Base-by-base conservation (phyloP, 2,113 vertebrate genomes). In the Periophthalmodon schlosseri region DNA sequence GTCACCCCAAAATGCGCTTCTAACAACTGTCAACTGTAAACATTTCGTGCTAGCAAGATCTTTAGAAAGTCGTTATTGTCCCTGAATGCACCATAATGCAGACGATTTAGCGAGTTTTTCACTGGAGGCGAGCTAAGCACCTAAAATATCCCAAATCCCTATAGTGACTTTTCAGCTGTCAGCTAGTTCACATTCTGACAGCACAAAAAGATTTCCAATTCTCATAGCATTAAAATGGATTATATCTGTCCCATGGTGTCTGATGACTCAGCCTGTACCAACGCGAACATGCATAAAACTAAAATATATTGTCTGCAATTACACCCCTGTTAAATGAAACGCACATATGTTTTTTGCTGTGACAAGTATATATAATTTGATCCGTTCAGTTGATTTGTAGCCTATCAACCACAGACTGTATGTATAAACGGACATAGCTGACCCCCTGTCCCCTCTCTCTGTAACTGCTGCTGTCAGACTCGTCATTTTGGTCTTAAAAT, bases 1-100 rank as follows among this genome's bases (percentile, higher is more conserved):
- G 73, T 84, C 77, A 74, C 60, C 76, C 54, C 71, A 24, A 72
- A 75, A 72, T 65, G 10, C 64, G 77, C 84, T 82, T 65, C 64
- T 75, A 68, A 67, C 79, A 0, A n/a, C 76, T 77, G 68, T 39
- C 3, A 60, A 60, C 13, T 28, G 57, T 60, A 60, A 60, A 60
- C 57, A 13, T 61, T 52, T 63, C 34, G 72, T 69, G 75, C 78
- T 70, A 72, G 67, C 49, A 49, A 69, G 77, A 83, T 82, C 74
- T 84, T 50, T 47, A 81, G 68, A 72, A 74, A 72, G 83, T 79
- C 61, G 36, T 80, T 36, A 83, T 64, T 33, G 74, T 68, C 57
- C 28, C 52, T 69, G 3, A 4, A 47, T 83, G 74, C 14, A 36
- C 77, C 72, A 76, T 80, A 79, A 82, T 82, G 73, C 68, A 75